phyloP scores from a whole-genome alignment of 2,797 vertebrate species.

The Paedocypris micromegethes region DNA sequence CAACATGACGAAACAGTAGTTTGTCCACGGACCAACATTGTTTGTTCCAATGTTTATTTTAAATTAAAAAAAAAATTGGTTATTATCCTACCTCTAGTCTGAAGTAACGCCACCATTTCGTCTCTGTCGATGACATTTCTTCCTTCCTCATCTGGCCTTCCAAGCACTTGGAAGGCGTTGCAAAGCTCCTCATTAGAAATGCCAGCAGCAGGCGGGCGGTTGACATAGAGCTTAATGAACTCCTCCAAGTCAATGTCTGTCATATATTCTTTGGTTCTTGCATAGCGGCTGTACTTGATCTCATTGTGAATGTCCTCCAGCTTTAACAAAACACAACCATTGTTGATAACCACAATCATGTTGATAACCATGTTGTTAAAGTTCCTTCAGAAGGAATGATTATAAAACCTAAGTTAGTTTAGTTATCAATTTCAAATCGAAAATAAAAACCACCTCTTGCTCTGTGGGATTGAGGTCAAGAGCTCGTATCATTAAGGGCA shows the following conservation, averaged over 20 bases:
- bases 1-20: background rate
- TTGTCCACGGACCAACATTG: too few relatives aligned
- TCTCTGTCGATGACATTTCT: constrained; percentile 66
- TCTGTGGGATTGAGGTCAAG: constrained; percentile 87
- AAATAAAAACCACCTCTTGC: constrained; percentile 68
- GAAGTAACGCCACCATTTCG: constrained; percentile 75
- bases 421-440: too few relatives aligned
- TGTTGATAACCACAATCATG: too few relatives aligned
- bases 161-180: constrained; percentile 71
- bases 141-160: constrained; percentile 56
- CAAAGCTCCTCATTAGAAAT: constrained; percentile 65
- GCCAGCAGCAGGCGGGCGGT: constrained; percentile 81
- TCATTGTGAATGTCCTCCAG: constrained; percentile 88
- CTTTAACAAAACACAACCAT: constrained; percentile 56
- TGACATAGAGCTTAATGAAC: constrained; percentile 87
- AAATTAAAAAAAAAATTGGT: too few relatives aligned
- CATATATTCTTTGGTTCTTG: constrained; percentile 76
- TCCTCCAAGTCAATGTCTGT: constrained; percentile 78
- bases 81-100: constrained; percentile 70
- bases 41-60: too few relatives aligned
- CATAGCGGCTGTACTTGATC: constrained; percentile 82
- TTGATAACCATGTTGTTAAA: too few relatives aligned
- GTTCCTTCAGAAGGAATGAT: too few relatives aligned
- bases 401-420: too few relatives aligned
- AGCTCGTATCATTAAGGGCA: constrained; percentile 85